phyloP scores from a whole-genome alignment of 2,113 vertebrate genomes.

The Xerus inauris region DNA sequence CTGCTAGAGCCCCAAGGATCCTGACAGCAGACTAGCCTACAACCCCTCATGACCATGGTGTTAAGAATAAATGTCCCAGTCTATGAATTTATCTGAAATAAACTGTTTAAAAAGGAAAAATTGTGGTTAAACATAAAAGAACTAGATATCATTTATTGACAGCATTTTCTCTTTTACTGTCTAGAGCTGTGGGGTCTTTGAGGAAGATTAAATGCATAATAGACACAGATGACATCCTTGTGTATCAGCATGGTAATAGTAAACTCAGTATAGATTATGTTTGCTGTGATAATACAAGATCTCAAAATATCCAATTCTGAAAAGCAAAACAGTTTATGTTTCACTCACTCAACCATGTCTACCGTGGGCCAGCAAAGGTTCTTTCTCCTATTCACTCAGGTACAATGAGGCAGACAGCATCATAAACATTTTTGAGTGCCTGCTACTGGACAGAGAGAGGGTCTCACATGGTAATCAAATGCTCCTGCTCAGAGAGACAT shows the following conservation, averaged over 20 bases:
- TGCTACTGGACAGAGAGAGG: no score
- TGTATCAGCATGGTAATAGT: not conserved
- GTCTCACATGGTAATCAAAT: not conserved
- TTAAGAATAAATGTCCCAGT: not conserved
- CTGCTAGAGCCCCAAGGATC: no score
- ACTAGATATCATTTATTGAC: not conserved
- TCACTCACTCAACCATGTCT: not conserved
- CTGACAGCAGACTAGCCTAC: fast-evolving
- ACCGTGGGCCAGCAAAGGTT: fast-evolving
- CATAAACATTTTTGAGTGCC: fast-evolving
- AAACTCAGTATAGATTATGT: not conserved
- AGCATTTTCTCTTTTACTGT: not conserved
- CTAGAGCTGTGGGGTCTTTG: not conserved
- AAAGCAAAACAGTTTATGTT: not conserved
- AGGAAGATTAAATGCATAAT: not conserved
- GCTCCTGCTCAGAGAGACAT: not conserved
- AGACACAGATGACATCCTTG: not conserved
- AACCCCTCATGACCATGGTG: not conserved
- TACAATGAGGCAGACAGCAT: not conserved
- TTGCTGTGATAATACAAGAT: not conserved
- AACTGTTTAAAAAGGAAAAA: not conserved
- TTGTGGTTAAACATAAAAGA: not conserved
- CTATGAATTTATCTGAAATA: not conserved
- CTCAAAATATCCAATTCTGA: not conserved
- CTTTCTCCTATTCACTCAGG: not conserved